Conservation (phyloP, 2,888 invertebrate genomes). For the Yponomeuta evonymella region DNA sequence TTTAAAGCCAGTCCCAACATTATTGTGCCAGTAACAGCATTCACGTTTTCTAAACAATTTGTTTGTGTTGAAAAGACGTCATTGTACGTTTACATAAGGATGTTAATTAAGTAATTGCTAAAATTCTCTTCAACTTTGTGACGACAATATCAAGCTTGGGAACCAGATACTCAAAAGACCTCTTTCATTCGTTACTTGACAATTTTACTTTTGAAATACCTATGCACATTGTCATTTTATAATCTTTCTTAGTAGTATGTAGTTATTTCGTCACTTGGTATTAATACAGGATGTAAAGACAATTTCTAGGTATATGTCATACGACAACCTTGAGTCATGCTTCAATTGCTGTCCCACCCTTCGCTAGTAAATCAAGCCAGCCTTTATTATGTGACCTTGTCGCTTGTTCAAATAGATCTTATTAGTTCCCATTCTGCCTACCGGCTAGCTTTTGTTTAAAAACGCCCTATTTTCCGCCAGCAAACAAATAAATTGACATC, state of each 20-base stretch:
- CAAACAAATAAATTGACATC: not conserved
- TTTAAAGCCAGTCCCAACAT: not conserved
- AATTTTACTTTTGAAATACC: too few relatives aligned
- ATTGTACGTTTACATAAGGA: not conserved
- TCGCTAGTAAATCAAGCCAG: not conserved
- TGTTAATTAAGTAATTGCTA: not conserved
- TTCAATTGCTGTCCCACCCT: slow-evolving; percentile 8
- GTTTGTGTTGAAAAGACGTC: not conserved
- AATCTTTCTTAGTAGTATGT: too few relatives aligned
- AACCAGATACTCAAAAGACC: not conserved
- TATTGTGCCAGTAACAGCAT: not conserved
- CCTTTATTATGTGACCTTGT: not conserved
- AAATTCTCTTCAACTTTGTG: not conserved
- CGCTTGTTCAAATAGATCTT: not conserved
- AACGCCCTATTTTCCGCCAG: not conserved
- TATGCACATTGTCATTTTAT: too few relatives aligned
- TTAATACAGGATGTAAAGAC: not conserved
- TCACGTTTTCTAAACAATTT: not conserved
- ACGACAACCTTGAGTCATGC: slow-evolving; percentile 11
- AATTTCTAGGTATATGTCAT: slow-evolving; percentile 1
- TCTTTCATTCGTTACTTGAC: too few relatives aligned
- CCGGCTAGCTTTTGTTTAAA: not conserved
- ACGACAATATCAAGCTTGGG: not conserved
- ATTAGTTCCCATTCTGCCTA: not conserved
- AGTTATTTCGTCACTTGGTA: too few relatives aligned